These are phyloP conservation scores for Australoheros facetus DNA, from an alignment of 2,797 vertebrate genomes.

Conservation along the genomic window DNA sequence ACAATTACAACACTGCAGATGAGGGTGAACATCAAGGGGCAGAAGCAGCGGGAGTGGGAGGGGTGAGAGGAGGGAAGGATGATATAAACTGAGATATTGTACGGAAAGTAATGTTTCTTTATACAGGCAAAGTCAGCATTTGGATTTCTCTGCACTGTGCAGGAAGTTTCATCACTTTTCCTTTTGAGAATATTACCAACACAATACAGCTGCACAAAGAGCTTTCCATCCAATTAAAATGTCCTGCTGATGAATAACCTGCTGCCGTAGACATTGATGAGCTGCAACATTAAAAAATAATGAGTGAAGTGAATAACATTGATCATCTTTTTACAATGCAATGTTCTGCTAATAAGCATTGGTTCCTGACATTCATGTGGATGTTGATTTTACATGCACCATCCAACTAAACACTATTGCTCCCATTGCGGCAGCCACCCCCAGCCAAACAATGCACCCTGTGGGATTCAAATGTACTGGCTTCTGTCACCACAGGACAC, in stretches of 20 bases:
- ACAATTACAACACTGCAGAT: conserved; percentile 25
- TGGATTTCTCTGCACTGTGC: neutral
- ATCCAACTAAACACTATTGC: neutral
- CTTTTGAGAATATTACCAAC: neutral
- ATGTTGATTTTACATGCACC: neutral
- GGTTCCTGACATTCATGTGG: neutral
- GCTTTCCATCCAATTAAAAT: neutral
- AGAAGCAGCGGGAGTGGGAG: neutral
- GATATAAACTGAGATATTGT: neutral
- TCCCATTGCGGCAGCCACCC: neutral
- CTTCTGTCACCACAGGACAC: neutral
- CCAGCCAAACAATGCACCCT: neutral
- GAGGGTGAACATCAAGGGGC: conserved; percentile 23
- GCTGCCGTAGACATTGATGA: neutral
- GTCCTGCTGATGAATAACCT: no score
- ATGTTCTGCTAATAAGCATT: no score
- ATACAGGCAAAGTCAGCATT: rapidly evolving
- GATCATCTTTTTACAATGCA: no score
- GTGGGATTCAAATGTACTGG: neutral
- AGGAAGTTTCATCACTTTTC: neutral
- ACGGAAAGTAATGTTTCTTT: neutral
- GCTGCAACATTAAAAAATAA: neutral
- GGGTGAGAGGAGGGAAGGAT: neutral
- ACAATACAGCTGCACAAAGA: rapidly evolving
- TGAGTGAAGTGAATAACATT: no score